A percentile compares a stretch with the other conserved stretches of the same genome.
Conservation (phyloP, 1,140 invertebrate species). For the Sinonovacula constricta region DNA sequence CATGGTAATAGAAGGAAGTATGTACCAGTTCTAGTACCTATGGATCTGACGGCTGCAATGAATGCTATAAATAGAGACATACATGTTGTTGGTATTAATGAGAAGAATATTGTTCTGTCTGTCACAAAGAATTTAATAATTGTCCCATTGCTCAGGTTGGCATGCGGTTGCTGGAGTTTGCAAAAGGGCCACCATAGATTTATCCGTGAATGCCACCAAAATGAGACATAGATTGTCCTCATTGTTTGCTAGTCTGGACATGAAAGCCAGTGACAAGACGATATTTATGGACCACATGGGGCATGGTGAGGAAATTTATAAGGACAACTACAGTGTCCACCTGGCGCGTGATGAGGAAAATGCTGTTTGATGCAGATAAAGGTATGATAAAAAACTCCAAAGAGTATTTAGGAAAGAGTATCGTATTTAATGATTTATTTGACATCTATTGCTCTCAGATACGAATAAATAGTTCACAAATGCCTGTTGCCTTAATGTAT, state of each 20-base stretch:
- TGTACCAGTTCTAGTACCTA: slow-evolving; percentile 50
- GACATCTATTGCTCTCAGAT: neutral
- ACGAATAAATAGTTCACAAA: neutral
- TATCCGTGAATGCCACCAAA: slow-evolving; percentile 11
- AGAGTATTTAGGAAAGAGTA: neutral
- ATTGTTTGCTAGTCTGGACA: slow-evolving; percentile 21
- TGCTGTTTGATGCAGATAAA: neutral
- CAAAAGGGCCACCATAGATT: neutral
- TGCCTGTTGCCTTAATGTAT: too few species aligned
- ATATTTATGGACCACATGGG: slow-evolving; percentile 32
- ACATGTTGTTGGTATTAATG: slow-evolving; percentile 10
- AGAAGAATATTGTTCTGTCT: slow-evolving; percentile 12
- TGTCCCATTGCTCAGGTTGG: slow-evolving; percentile 24
- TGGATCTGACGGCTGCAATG: slow-evolving; percentile 28
- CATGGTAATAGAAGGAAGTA: slow-evolving; percentile 48
- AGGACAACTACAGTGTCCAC: slow-evolving; percentile 23
- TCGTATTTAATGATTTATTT: neutral
- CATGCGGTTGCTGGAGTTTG: slow-evolving; percentile 8
- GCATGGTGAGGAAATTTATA: slow-evolving; percentile 2
- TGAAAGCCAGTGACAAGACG: neutral
- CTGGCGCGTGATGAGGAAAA: slow-evolving; percentile 5
- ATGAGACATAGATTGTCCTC: slow-evolving; percentile 6
- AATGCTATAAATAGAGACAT: slow-evolving; percentile 39
- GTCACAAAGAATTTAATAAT: neutral
- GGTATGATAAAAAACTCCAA: slow-evolving; percentile 3